Conservation (phyloP, 2,797 vertebrate genomes). For the Aeoliscus strigatus region DNA sequence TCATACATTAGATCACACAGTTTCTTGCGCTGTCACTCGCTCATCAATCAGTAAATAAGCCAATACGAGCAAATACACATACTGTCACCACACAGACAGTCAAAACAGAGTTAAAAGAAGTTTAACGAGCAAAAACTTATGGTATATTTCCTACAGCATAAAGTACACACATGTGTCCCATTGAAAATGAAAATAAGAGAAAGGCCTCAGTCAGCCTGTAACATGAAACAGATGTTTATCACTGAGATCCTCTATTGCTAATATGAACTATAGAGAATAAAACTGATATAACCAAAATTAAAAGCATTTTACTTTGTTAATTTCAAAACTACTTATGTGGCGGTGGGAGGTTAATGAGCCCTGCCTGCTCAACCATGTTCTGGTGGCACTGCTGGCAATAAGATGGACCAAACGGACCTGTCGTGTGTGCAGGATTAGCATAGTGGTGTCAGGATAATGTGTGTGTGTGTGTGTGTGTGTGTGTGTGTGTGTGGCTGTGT, state of each 20-base stretch:
- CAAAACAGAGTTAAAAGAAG: constrained; percentile 37
- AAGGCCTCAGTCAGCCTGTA: constrained; percentile 54
- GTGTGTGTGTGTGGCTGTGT: constrained; percentile 12
- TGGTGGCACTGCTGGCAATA: constrained; percentile 42
- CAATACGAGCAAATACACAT: too few relatives aligned
- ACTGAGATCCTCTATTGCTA: constrained; percentile 52
- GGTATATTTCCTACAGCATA: constrained; percentile 50
- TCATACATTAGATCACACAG: constrained; percentile 19
- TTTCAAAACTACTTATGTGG: constrained; percentile 51
- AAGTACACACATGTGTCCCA: constrained; percentile 49
- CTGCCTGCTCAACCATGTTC: constrained; percentile 21
- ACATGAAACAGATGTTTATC: constrained; percentile 56
- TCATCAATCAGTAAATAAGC: background rate
- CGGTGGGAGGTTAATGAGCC: constrained; percentile 36
- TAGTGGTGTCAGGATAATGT: background rate
- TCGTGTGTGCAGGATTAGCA: constrained; percentile 9
- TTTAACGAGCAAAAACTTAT: constrained; percentile 46
- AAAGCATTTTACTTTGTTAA: constrained; percentile 57
- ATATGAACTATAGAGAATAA: constrained; percentile 59
- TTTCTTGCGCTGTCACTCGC: constrained; percentile 3
- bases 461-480: constrained; percentile 9
- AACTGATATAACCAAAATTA: constrained; percentile 47
- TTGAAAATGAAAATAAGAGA: constrained; percentile 62
- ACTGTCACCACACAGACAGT: too few relatives aligned
- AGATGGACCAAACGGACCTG: constrained; percentile 44